Percentiles rank a stretch among this genome's conserved stretches.
Conservation (phyloP, 2,113 vertebrate genomes). For the Ciconia maguari region DNA sequence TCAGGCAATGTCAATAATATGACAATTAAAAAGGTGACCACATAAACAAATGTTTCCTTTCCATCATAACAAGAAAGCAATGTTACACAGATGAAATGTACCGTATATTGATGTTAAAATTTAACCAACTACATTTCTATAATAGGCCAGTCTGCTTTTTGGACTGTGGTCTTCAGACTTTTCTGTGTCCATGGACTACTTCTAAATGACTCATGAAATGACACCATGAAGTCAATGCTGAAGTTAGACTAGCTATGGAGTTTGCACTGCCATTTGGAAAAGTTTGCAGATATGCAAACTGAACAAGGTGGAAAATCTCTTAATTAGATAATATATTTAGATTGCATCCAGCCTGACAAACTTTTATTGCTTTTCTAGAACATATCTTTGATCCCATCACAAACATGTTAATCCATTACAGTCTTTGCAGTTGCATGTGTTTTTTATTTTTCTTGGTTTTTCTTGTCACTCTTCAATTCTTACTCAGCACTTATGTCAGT, state of each 20-base stretch:
- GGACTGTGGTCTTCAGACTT: background rate
- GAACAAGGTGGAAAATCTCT: background rate
- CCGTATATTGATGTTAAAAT: background rate
- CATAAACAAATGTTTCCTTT: background rate
- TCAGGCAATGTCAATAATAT: background rate
- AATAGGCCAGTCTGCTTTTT: background rate
- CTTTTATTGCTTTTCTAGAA: background rate
- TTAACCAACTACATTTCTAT: background rate
- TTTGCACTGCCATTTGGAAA: background rate
- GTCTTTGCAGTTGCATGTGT: background rate
- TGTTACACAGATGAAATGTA: background rate
- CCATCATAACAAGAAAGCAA: background rate
- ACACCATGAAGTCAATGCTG: background rate
- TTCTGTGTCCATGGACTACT: background rate
- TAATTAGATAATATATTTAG: background rate
- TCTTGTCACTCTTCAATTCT: background rate
- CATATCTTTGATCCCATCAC: background rate
- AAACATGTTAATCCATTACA: background rate
- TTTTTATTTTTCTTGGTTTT: background rate
- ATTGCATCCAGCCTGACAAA: background rate
- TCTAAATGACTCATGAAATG: background rate
- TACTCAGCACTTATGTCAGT: background rate
- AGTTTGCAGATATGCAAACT: background rate
- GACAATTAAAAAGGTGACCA: background rate
- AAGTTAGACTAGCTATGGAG: background rate